These are phyloP conservation scores for Pseudomyrmex flavicornis DNA, from an alignment of 1,140 invertebrate species.

Conservation along the genomic window DNA sequence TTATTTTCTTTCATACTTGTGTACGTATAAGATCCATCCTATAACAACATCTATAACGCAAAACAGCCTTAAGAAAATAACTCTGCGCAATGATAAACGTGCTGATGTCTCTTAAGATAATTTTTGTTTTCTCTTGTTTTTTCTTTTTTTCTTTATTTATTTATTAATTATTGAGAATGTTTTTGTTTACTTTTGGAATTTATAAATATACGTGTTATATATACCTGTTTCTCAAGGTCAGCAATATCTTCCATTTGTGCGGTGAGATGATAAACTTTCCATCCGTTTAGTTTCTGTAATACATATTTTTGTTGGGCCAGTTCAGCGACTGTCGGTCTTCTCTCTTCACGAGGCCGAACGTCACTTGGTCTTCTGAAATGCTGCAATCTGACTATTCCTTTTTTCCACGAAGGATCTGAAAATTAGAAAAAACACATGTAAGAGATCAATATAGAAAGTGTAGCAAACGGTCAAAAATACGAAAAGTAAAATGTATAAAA, in stretches of 20 bases:
- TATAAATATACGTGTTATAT: constrained; percentile 19
- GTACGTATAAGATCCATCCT: too few relatives aligned
- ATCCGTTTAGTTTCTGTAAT: constrained; percentile 95
- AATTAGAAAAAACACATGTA: background rate
- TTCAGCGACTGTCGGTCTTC: constrained; percentile 93
- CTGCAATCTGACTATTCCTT: constrained; percentile 87
- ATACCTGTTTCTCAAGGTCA: constrained; percentile 85
- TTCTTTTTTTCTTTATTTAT: too few relatives aligned
- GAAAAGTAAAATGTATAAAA: constrained; percentile 34
- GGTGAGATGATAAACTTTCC: constrained; percentile 97
- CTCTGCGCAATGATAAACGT: too few relatives aligned
- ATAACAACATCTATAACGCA: too few relatives aligned
- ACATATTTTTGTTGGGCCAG: constrained; percentile 95
- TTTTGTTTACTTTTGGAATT: too few relatives aligned
- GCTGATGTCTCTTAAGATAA: too few relatives aligned
- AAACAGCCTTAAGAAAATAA: too few relatives aligned
- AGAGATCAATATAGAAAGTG: background rate
- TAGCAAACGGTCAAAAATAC: background rate
- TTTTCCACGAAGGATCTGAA: constrained; percentile 84
- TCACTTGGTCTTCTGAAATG: constrained; percentile 96
- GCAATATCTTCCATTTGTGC: constrained; percentile 97
- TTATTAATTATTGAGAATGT: too few relatives aligned
- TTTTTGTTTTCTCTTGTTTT: too few relatives aligned
- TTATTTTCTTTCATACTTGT: background rate
- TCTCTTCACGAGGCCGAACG: constrained; percentile 94